Evolutionary conservation across 2,888 invertebrate genomes (phyloP), one percentile per base, ranked within the genome.

Genomic region (Pharmacophagus antenor): DNA sequence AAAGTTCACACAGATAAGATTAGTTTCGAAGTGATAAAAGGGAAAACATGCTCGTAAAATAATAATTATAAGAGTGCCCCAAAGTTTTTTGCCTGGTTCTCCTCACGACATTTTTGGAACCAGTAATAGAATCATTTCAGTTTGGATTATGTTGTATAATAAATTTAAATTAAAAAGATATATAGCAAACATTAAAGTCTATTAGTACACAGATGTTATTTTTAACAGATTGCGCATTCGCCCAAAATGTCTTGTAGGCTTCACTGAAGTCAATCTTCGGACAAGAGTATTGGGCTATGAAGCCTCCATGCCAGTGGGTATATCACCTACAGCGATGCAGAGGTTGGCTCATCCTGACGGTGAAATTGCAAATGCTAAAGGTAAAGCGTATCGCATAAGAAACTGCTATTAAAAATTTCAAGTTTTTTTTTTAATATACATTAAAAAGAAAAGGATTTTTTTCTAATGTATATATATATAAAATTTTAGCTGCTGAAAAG

Each of bases 241-340:
- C 23, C 96, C 96, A 2, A 91, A 94, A 75, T 93, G 94, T 70
- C 81, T 97, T 63, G 86, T 93, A 50, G 93, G 96, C 79, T 95
- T 97, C 1, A 92, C 93, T 0, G 82, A 87, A 17, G 82, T 94
- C 67, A 92, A 94, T 68, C 81, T 93, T 22, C 82, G 88, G 4
- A 93, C 93, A 0, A 88, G 82, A 0, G 81, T 95, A 44, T 84
- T 95, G 23, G 95, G 95, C 0, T 76, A 92, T 46, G 88, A 84
- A 54, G 81, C 95, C 1, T 80, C 93, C 0, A 93, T 95, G 85
- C 95, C 95, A 0, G 73, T 95, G 47, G 97, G 95, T 15, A 92
- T 97, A 55, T 93, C 97, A 0, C 97, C 97, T 0, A 94, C 96
- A 2, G 97, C 97, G 0, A 95, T 97, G 95, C 97, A 97, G 78